Evolutionary conservation across 2,888 invertebrate genomes (phyloP).

Genomic region (Hermaeophaga mercurialis): DNA sequence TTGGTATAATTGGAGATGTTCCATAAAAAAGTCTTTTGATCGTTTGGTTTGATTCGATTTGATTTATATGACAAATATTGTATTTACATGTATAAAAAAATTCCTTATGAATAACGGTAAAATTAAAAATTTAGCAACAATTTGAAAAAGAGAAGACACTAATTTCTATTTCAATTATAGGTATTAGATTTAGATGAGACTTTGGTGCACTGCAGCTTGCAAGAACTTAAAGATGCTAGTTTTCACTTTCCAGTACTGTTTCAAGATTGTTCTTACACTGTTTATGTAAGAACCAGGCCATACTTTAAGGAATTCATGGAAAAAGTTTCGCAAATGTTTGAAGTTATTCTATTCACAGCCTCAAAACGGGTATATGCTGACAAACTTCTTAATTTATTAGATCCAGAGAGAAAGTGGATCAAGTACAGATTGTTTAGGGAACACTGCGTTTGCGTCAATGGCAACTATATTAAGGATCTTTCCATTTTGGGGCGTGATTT

Average conservation of each 20-base stretch:
- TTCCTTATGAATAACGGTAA: too few relatives aligned
- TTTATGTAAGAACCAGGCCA: slow-evolving; percentile 84
- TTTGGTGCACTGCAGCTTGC: slow-evolving; percentile 91
- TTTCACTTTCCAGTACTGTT: slow-evolving; percentile 93
- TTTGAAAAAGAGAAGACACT: too few relatives aligned
- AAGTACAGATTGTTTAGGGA: slow-evolving; percentile 93
- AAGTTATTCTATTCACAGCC: slow-evolving; percentile 91
- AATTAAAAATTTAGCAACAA: too few relatives aligned
- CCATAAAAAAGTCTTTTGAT: too few relatives aligned
- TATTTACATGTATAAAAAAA: too few relatives aligned
- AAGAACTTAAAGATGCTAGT: slow-evolving; percentile 88
- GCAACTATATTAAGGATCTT: slow-evolving; percentile 95
- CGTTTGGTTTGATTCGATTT: too few relatives aligned
- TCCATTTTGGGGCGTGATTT: slow-evolving; percentile 91
- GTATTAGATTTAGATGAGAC: slow-evolving; percentile 82
- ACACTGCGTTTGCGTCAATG: slow-evolving; percentile 93
- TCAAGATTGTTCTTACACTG: slow-evolving; percentile 89
- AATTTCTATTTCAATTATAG: too few relatives aligned
- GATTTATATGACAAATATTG: too few relatives aligned
- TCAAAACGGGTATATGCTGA: slow-evolving; percentile 96
- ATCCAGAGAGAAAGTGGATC: slow-evolving; percentile 86
- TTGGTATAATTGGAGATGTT: too few relatives aligned
- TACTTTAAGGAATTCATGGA: slow-evolving; percentile 92
- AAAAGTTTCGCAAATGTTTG: slow-evolving; percentile 54
- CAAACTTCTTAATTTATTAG: slow-evolving; percentile 87